Base-by-base conservation (phyloP, 2,888 invertebrate genomes). In the Tyria jacobaeae region DNA sequence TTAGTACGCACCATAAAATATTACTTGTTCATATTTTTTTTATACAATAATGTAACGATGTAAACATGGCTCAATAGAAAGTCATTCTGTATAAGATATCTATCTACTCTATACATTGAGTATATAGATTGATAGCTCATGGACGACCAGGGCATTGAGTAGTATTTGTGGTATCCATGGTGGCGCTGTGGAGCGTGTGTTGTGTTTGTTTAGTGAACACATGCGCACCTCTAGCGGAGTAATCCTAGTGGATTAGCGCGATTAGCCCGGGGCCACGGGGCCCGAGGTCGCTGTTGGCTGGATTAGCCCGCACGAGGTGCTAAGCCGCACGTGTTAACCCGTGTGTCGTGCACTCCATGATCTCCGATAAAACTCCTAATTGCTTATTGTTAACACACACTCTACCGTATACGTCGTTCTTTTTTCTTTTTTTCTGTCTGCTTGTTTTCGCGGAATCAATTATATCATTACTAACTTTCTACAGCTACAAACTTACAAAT, bases 261-360 rank as follows among this genome's bases (percentile, higher is more conserved):
- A n/a, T n/a, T n/a, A n/a, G n/a, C n/a, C n/a, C n/a, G n/a, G n/a
- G n/a, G n/a, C n/a, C n/a, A n/a, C n/a, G 44, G 34, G 53, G 6
- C 35, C 24, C 39, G 58, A 10, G 58, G 27, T 14, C 41, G 61
- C 27, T 60, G 39, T 34, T 37, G 10, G 50, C 25, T 14, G 74
- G 69, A 71, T 69, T 60, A 65, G 15, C 39, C 49, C 5, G 34
- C 59, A 51, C 41, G 60, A 69, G 72, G 66, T 70, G 78, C 57
- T 70, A 68, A 75, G 75, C 65, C 64, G 52, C 35, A 51, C 44
- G 68, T 58, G 64, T 57, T 75, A 66, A 66, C 57, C 60, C 54
- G 47, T 31, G 54, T 51, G 57, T 31, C 31, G 44, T 37, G 47
- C 44, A 47, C 52, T 21, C 47, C 12, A 37, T 48, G 47, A 53